A percentile compares a stretch with the other conserved stretches of the same genome.
Conservation (phyloP, 1,140 invertebrate species). For the Armadillidium nasatum region DNA sequence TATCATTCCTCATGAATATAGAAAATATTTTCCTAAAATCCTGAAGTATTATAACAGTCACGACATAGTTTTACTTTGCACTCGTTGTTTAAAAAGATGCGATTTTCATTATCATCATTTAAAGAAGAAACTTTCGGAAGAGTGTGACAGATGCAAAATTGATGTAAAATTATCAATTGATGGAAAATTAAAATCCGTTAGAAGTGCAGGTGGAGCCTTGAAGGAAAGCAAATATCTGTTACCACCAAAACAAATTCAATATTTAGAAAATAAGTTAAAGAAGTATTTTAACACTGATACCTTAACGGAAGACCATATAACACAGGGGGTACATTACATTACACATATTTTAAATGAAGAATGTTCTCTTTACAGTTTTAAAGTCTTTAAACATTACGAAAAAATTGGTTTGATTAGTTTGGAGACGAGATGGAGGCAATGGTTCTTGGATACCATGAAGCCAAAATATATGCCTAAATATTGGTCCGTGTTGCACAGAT, state of each 20-base stretch:
- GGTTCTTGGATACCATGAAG: slow-evolving; percentile 69
- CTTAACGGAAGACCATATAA: slow-evolving; percentile 48
- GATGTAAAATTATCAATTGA: slow-evolving; percentile 47
- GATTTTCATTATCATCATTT: slow-evolving; percentile 63
- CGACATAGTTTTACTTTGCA: slow-evolving; percentile 72
- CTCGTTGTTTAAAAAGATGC: slow-evolving; percentile 66
- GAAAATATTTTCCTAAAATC: slow-evolving; percentile 71
- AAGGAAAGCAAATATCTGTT: slow-evolving; percentile 45
- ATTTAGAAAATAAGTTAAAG: slow-evolving; percentile 47
- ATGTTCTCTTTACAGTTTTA: slow-evolving; percentile 60
- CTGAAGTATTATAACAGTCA: slow-evolving; percentile 80
- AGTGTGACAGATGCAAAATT: slow-evolving; percentile 55
- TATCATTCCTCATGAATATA: slow-evolving; percentile 76
- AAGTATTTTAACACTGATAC: slow-evolving; percentile 48
- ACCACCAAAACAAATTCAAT: slow-evolving; percentile 29
- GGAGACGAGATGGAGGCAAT: slow-evolving; percentile 69
- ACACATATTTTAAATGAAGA: slow-evolving; percentile 51
- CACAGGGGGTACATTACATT: slow-evolving; percentile 48
- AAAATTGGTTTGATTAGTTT: slow-evolving; percentile 60
- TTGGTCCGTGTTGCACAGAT: slow-evolving; percentile 69
- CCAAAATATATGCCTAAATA: slow-evolving; percentile 65
- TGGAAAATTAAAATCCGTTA: slow-evolving; percentile 55
- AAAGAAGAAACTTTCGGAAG: slow-evolving; percentile 57
- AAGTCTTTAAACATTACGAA: slow-evolving; percentile 63
- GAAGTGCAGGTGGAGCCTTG: slow-evolving; percentile 64